Evolutionary conservation across 2,797 vertebrate genomes (phyloP).

Genomic region (Chaunax sp.): DNA sequence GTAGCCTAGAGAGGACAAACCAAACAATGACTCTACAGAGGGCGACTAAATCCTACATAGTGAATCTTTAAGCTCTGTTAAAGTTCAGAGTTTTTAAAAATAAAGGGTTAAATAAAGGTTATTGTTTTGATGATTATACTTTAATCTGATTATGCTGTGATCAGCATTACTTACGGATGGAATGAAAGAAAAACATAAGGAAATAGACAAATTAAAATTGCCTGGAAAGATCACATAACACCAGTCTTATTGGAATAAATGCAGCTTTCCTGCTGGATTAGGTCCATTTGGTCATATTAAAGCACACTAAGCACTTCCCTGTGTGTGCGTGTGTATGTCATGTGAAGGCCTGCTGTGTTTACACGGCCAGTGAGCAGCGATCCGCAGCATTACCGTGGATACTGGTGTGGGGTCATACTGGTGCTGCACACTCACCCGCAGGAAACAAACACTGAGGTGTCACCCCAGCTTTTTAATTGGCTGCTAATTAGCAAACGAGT

Average conservation of each 20-base stretch:
- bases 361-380: slow-evolving; percentile 60
- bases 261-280: slow-evolving; percentile 52
- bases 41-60: background rate
- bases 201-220: slow-evolving; percentile 33
- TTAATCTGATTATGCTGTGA: slow-evolving; percentile 43
- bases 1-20: no score
- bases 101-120: background rate
- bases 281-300: slow-evolving; percentile 44
- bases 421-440: slow-evolving; percentile 49
- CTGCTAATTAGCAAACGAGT: slow-evolving; percentile 70
- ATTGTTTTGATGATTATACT: slow-evolving; percentile 5
- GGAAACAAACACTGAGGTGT: slow-evolving; percentile 73
- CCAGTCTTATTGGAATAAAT: slow-evolving; percentile 27
- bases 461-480: slow-evolving; percentile 70
- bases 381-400: slow-evolving; percentile 62
- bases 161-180: slow-evolving; percentile 27
- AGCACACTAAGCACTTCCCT: slow-evolving; percentile 29
- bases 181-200: slow-evolving; percentile 25
- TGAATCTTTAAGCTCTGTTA: background rate
- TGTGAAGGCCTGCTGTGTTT: slow-evolving; percentile 72
- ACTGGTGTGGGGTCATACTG: slow-evolving; percentile 53
- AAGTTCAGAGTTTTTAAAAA: slow-evolving; percentile 23
- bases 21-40: no score
- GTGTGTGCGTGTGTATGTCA: slow-evolving; percentile 50
- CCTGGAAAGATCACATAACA: slow-evolving; percentile 32